Conservation (phyloP, 2,797 vertebrate genomes). For the Rachycentron canadum region DNA sequence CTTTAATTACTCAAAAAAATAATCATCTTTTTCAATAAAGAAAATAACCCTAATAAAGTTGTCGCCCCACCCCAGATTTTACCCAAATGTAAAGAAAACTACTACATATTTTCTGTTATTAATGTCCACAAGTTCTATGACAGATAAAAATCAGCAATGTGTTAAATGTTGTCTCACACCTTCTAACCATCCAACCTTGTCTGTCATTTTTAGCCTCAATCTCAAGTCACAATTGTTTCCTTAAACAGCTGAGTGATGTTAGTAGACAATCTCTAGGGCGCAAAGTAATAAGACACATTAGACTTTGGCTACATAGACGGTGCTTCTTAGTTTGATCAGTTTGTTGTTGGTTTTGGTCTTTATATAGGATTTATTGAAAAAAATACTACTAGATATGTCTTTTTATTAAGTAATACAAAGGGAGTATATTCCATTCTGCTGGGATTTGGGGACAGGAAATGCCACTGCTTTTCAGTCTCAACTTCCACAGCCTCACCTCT, state of each 20-base stretch:
- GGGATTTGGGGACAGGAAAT: neutral
- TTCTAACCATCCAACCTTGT: no score
- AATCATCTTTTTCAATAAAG: neutral
- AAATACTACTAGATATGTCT: neutral
- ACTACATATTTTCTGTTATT: neutral
- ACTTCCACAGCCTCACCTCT: constrained; percentile 18
- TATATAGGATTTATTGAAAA: neutral
- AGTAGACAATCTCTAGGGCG: neutral
- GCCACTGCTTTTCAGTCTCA: constrained; percentile 25
- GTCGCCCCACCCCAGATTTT: neutral
- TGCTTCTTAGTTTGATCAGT: neutral
- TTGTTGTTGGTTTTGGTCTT: neutral
- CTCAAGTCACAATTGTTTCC: neutral
- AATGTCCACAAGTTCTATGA: constrained; percentile 2
- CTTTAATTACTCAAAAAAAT: neutral
- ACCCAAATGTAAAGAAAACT: neutral
- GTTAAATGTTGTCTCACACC: no score
- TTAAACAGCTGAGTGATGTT: neutral
- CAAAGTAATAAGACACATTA: neutral
- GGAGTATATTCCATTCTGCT: neutral
- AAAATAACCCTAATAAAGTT: neutral
- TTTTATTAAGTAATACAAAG: constrained; percentile 17
- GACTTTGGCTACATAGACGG: no score
- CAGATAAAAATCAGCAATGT: neutral
- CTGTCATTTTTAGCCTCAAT: no score